Evolutionary conservation across 2,888 invertebrate species (phyloP), one percentile per base, ranked within the genome.

Genomic region (Dolichopus griseipennis): DNA sequence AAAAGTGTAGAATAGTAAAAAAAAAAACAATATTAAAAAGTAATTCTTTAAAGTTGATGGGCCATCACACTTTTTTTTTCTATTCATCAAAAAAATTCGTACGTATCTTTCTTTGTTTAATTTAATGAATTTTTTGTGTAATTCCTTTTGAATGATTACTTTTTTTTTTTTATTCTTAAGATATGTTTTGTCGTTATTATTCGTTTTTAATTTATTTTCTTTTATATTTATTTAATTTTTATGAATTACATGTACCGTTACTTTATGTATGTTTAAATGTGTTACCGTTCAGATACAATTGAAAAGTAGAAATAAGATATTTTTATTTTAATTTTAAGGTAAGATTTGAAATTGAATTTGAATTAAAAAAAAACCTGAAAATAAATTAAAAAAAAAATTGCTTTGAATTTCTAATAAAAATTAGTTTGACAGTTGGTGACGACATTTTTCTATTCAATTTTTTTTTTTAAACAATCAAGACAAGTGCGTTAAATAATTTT

Each of bases 11-110:
- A 2, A n/a, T n/a, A n/a, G n/a, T n/a, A n/a, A 27, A 27, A 27
- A 27, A 27, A 27, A 52, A 52, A 37, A n/a, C 9, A 52, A 52
- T 18, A 52, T 52, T 52, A 52, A 52, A 52, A 52, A 52, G 52
- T 52, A 52, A 52, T 52, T 52, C 52, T 52, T n/a, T 52, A 52
- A 52, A 52, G 52, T 52, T 52, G 52, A 52, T 52, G 52, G 52
- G 52, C 52, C 52, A 52, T 52, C 52, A 52, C 52, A 52, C n/a
- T 52, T 52, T 43, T n/a, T n/a, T n/a, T n/a, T 27, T 27, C 27
- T 27, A 52, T 52, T 52, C 52, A 15, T n/a, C 52, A 52, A 27
- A 5, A 27, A 27, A 15, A 52, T 15, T 52, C 6, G 15, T 52
- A 52, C n/a, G n/a, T 52, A 52, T 52, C 52, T 52, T 52, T n/a